Conservation (phyloP, 2,888 invertebrate genomes). For the Diaprepes abbreviatus region DNA sequence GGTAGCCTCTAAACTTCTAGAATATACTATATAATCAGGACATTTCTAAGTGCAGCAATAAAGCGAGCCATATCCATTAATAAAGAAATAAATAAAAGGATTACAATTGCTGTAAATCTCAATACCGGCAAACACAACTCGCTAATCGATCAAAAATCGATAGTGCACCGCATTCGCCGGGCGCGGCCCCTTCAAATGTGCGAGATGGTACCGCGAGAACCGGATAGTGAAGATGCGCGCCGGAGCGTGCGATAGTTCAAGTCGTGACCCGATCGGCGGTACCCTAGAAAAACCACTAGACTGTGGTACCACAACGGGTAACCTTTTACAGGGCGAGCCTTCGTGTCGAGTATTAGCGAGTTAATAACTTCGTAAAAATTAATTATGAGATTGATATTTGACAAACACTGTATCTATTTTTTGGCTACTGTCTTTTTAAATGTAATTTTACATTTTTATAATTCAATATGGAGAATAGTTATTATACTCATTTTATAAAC, state of each 20-base stretch:
- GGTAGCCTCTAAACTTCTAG: too few species aligned
- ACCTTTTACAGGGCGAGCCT: conserved; percentile 48
- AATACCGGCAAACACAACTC: not conserved
- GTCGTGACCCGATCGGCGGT: conserved; percentile 67
- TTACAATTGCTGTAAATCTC: too few species aligned
- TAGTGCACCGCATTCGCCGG: conserved; percentile 18
- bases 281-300: conserved; percentile 61
- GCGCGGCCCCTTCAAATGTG: conserved; percentile 37
- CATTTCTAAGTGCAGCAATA: too few species aligned
- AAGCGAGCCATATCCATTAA: too few species aligned
- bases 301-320: conserved; percentile 52
- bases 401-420: too few species aligned
- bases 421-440: too few species aligned
- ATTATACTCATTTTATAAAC: too few species aligned
- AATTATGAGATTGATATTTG: not conserved
- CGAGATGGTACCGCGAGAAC: conserved; percentile 48
- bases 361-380: conserved; percentile 16
- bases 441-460: too few species aligned
- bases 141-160: conserved; percentile 21
- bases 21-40: too few species aligned
- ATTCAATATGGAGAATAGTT: too few species aligned
- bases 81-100: too few species aligned
- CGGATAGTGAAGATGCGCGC: conserved; percentile 59
- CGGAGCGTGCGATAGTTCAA: conserved; percentile 74
- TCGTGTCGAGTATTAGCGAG: conserved; percentile 35